Base-by-base conservation (phyloP, 2,113 vertebrate species). In the Falco punctatus region DNA sequence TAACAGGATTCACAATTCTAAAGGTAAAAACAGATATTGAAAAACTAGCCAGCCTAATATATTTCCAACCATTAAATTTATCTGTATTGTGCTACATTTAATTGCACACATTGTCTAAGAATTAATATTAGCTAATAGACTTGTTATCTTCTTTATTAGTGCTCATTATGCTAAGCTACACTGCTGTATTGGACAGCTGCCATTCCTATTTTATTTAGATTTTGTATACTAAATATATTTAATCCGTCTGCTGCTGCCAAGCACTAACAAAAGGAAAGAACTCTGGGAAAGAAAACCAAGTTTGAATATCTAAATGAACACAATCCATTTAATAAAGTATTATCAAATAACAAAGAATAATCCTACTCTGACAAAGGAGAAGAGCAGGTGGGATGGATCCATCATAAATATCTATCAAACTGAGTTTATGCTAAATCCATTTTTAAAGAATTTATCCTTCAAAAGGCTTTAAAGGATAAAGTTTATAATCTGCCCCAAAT, bases 131-230 rank as follows among this genome's bases (percentile, higher is more conserved):
- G 58, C 10, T 96, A 95, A 96, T 77, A 94, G 81, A 90, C 74
- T 95, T 91, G 70, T 94, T 95, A 96, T 95, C 90, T 85, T 89
- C 66, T 70, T 83, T 92, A 80, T 80, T 95, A 93, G 17, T 46
- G 44, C 18, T 96, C 70, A 92, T 92, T 85, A 73, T 83, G 28
- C 71, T 90, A 73, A 94, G 33, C 62, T 85, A 73, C 58, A 61
- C 13, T 73, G 61, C 24, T 88, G 5, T 52, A 79, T 49, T 97
- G 85, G 87, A 96, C 70, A 91, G 66, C 62, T 86, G 90, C 90
- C 90, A 94, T 90, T 93, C 49, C 22, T 77, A 86, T 88, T 92
- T 94, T 70, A 70, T 92, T 91, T 73, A 73, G 35, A 90, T 73
- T 77, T 73, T 90, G 52, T 70, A 61, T 62, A 70, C 26, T 62